Base-by-base conservation (phyloP, 2,113 vertebrate species). In the Aegotheles bennettii region DNA sequence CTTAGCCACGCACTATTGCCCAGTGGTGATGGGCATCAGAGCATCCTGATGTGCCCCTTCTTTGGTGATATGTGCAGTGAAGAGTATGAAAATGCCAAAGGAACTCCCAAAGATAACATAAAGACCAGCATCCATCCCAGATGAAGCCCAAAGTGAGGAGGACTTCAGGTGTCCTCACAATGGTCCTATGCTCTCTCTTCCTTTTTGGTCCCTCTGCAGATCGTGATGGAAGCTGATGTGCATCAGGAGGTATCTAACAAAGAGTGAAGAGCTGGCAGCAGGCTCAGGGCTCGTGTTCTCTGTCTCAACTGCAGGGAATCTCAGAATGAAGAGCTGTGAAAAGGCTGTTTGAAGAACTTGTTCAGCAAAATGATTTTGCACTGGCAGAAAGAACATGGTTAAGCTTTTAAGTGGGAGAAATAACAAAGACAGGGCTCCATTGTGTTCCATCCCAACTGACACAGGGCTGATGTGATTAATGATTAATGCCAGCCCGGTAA, bases 381-480 rank as follows among this genome's bases (percentile, higher is more conserved):
- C 57, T 81, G 68, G 51, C 75, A 92, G 65, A 75, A 95, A 79
- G 38, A 93, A 63, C 53, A 65, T 59, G 69, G 77, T 69, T 93
- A 95, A 93, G 42, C 8, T 90, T 92, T 96, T 81, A 56, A 59
- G 48, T 76, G 29, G 31, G 87, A 92, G 43, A 84, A 95, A 87
- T 75, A 91, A 78, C 84, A 94, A 84, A 93, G 86, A 84, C 64
- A 96, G 86, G 84, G 57, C 36, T 89, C 56, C n/a, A 53, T 75
- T 95, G 92, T 84, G 33, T 94, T 95, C 80, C 43, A 64, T 89
- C 79, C 75, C 38, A 75, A 65, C 48, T 90, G 90, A 90, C 80
- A 84, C 17, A 57, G 63, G 38, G 11, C 33, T 87, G 2, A 0
- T 67, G 75, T 92, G 88, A 94, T 92, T 90, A 83, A 77, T 92